A percentile compares a stretch with the other conserved stretches of the same genome.
Conservation (phyloP, 2,888 invertebrate species). For the Melanargia galathea region DNA sequence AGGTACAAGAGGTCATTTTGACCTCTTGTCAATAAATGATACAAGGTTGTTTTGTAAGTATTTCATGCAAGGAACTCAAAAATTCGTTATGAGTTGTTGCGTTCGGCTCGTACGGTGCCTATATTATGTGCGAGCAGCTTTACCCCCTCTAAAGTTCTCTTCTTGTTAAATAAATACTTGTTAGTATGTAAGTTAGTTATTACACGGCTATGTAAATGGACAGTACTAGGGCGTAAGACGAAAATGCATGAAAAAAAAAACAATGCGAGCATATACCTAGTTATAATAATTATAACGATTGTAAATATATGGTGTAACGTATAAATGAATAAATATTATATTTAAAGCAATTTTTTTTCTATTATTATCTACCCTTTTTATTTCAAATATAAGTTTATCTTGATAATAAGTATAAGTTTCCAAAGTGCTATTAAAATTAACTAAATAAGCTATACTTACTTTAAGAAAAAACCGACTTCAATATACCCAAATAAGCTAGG, state of each 20-base stretch:
- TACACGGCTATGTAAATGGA: slow-evolving; percentile 55
- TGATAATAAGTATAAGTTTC: too few species aligned
- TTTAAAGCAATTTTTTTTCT: slow-evolving; percentile 28
- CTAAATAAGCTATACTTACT: too few species aligned
- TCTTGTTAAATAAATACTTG: slow-evolving; percentile 41
- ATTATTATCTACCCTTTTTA: slow-evolving; percentile 4
- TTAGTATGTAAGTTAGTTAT: slow-evolving; percentile 41
- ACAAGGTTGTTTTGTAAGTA: not conserved
- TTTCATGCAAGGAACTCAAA: too few species aligned
- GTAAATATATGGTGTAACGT: slow-evolving; percentile 74
- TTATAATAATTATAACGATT: slow-evolving; percentile 52
- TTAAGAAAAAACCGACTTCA: too few species aligned
- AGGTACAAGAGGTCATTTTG: too few species aligned
- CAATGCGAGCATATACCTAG: slow-evolving; percentile 46
- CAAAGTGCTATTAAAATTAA: too few species aligned
- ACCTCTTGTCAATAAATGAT: too few species aligned
- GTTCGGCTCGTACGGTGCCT: not conserved
- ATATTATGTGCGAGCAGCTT: not conserved
- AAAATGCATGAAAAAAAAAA: slow-evolving; percentile 63
- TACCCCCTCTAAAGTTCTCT: slow-evolving; percentile 43
- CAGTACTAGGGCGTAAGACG: slow-evolving; percentile 68
- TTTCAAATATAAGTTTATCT: not conserved
- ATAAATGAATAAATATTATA: slow-evolving; percentile 51
- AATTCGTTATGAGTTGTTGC: not conserved
- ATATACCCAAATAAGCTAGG: too few species aligned